A percentile compares a stretch with the other conserved stretches of the same genome.
Conservation (phyloP, 1,140 invertebrate genomes). For the Magallana gigas region DNA sequence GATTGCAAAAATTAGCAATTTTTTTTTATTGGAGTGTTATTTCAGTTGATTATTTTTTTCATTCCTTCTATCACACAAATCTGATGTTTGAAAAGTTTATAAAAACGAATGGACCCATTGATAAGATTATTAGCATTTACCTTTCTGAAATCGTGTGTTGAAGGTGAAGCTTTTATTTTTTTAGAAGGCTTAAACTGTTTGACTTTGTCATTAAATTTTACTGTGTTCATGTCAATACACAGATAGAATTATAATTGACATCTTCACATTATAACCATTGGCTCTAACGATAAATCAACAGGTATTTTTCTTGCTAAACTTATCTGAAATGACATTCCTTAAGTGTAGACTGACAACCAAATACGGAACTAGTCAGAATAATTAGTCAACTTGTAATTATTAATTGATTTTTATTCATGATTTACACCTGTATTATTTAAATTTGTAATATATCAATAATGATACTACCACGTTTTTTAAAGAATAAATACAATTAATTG, state of each 20-base stretch:
- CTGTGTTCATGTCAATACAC: background rate
- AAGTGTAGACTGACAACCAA: background rate
- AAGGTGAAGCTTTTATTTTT: background rate
- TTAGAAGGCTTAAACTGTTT: background rate
- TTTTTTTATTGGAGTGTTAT: no score
- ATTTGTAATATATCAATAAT: background rate
- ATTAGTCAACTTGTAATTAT: constrained; percentile 26
- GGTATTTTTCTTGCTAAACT: constrained; percentile 8
- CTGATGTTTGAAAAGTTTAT: no score
- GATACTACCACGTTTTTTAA: background rate
- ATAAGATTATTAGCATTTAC: constrained; percentile 21
- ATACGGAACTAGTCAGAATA: background rate
- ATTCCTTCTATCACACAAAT: no score
- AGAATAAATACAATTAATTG: no score
- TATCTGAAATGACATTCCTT: background rate
- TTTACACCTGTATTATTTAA: constrained; percentile 9
- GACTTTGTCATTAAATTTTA: background rate
- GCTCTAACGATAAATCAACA: background rate
- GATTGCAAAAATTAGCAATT: no score
- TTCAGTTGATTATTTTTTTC: no score
- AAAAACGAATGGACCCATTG: background rate
- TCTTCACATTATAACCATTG: background rate
- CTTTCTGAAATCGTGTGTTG: background rate
- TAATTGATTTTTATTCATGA: constrained; percentile 39
- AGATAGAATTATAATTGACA: background rate